phyloP scores from a whole-genome alignment of 2,888 invertebrate species.

The Anorthoa munda region DNA sequence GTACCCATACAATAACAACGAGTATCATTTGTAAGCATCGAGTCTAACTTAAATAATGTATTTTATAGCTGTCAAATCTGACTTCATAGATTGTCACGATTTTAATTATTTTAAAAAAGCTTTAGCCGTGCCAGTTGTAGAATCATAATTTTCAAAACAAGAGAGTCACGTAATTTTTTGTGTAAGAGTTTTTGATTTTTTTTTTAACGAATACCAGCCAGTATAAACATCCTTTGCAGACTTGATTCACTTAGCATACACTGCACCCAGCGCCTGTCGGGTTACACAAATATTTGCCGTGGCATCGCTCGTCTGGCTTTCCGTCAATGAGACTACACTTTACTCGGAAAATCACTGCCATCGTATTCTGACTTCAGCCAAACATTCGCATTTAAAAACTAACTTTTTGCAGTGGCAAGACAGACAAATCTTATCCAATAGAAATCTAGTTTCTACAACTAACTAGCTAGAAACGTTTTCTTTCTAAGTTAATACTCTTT shows the following conservation, averaged over 20 bases:
- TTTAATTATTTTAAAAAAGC: no score
- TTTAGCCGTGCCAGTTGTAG: no score
- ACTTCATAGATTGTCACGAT: no score
- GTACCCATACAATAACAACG: no score
- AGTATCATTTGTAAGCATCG: no score
- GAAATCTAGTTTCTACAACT: slow-evolving; percentile 1
- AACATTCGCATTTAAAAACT: not conserved
- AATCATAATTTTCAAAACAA: no score
- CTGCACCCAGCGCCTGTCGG: slow-evolving; percentile 35
- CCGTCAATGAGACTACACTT: slow-evolving; percentile 44
- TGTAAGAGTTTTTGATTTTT: not conserved
- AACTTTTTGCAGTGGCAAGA: slow-evolving; percentile 3
- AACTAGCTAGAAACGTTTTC: slow-evolving; percentile 34
- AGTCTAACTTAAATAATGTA: no score
- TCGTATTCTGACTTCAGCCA: not conserved
- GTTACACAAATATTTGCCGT: slow-evolving; percentile 65
- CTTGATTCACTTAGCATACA: slow-evolving; percentile 34
- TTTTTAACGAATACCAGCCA: not conserved
- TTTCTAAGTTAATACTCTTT: slow-evolving; percentile 26
- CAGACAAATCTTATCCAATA: not conserved
- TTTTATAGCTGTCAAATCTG: no score
- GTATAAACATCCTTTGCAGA: slow-evolving; percentile 17
- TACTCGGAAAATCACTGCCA: not conserved
- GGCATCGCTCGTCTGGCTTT: slow-evolving; percentile 55
- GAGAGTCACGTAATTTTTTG: no score